Evolutionary conservation across 2,888 invertebrate species (phyloP).

Genomic region (Lasioglossum lativentre): DNA sequence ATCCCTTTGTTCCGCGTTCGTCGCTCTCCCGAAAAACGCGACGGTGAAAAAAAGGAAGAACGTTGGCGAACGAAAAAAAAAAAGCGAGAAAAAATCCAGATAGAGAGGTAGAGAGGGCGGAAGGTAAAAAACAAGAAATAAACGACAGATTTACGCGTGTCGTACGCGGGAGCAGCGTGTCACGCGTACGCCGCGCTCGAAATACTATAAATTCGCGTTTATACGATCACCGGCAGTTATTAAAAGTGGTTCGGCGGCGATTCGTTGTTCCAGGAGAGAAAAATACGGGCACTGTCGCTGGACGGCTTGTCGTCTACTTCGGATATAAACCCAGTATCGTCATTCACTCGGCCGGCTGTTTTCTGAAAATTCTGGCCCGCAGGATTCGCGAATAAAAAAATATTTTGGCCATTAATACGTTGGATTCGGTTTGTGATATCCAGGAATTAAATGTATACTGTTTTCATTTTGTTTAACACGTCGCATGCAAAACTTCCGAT

Average conservation of each 20-base stretch:
- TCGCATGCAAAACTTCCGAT: too few relatives aligned
- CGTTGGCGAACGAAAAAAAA: not conserved
- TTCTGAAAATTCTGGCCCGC: not conserved
- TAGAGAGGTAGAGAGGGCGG: not conserved
- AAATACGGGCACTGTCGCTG: constrained; percentile 49
- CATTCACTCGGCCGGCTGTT: constrained; percentile 36
- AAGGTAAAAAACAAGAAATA: constrained; percentile 3
- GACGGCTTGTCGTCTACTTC: constrained; percentile 33
- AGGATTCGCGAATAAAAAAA: not conserved
- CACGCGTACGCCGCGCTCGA: constrained; percentile 23
- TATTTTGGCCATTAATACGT: not conserved
- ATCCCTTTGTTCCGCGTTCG: constrained; percentile 45
- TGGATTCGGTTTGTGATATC: too few relatives aligned
- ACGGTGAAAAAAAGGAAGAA: not conserved
- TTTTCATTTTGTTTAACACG: not conserved
- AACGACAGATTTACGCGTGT: constrained; percentile 55
- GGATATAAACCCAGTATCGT: constrained; percentile 49
- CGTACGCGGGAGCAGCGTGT: constrained; percentile 22
- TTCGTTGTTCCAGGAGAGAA: constrained; percentile 42
- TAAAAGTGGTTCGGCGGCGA: constrained; percentile 61
- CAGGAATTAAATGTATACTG: not conserved
- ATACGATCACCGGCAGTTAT: constrained; percentile 67
- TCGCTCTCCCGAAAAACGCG: constrained; percentile 2
- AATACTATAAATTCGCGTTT: constrained; percentile 65
- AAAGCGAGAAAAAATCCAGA: not conserved